Percentiles rank a stretch among this genome's conserved stretches.
Conservation (phyloP, 2,888 invertebrate genomes). For the Iselma pallidipennis region DNA sequence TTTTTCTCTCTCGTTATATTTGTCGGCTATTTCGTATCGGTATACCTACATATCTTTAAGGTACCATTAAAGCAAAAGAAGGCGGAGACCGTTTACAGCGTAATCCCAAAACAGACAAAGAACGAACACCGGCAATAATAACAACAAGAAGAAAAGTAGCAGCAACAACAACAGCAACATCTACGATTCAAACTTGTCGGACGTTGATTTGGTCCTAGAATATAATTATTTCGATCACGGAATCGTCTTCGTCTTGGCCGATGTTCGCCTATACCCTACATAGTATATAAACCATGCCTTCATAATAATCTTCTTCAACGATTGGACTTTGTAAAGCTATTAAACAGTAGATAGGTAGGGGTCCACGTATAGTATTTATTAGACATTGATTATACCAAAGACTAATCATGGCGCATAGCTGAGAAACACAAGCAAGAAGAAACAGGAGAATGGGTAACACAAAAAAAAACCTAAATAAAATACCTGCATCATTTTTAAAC, state of each 20-base stretch:
- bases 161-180: background rate
- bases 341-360: constrained; percentile 39
- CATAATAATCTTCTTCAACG: background rate
- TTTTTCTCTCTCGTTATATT: background rate
- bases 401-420: background rate
- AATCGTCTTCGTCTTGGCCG: constrained; percentile 24
- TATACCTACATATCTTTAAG: background rate
- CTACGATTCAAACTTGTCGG: constrained; percentile 39
- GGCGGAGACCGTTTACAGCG: constrained; percentile 31
- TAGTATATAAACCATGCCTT: background rate
- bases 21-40: background rate
- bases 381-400: background rate
- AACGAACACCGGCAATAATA: background rate
- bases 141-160: background rate
- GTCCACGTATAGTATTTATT: constrained; percentile 7
- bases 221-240: constrained; percentile 53
- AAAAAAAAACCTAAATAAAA: background rate
- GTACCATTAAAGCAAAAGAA: background rate
- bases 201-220: constrained; percentile 56
- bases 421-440: background rate
- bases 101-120: background rate
- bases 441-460: too few relatives aligned
- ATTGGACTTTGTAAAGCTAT: constrained; percentile 31
- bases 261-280: too few relatives aligned
- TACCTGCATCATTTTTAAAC: background rate